These are phyloP conservation scores for Aspidapion aeneum DNA, from an alignment of 2,888 invertebrate species.

Conservation along the genomic window DNA sequence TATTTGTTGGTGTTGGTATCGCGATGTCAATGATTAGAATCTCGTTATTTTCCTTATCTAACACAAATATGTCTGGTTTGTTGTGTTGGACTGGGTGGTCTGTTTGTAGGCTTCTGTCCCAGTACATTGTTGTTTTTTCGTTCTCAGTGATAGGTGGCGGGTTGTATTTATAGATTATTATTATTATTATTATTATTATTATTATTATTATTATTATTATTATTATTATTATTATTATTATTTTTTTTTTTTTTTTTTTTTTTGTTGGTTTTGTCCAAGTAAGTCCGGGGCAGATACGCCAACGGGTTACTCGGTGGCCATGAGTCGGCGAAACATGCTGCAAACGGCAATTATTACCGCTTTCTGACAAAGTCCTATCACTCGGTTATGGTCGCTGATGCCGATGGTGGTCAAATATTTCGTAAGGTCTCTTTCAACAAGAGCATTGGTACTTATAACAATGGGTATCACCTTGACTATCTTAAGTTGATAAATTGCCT, in stretches of 20 bases:
- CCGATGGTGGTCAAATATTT: not conserved
- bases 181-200: too few species aligned
- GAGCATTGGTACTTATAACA: not conserved
- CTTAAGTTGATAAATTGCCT: not conserved
- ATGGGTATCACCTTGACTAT: not conserved
- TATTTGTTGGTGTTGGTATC: too few species aligned
- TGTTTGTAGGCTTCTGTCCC: too few species aligned
- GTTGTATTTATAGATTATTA: too few species aligned
- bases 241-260: not conserved
- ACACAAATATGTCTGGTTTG: too few species aligned
- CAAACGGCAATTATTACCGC: not conserved
- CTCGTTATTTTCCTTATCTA: too few species aligned
- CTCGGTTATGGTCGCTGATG: not conserved
- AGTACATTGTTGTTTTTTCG: too few species aligned
- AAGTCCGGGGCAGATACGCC: not conserved
- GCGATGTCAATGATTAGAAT: too few species aligned
- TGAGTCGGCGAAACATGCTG: not conserved
- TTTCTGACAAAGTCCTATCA: not conserved
- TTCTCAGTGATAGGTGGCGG: too few species aligned
- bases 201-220: too few species aligned
- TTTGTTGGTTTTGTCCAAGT: not conserved
- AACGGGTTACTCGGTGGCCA: not conserved
- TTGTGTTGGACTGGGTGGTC: too few species aligned
- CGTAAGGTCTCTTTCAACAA: not conserved
- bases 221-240: not conserved